A percentile compares a stretch with the other conserved stretches of the same genome.
phyloP scores from a whole-genome alignment of 2,113 vertebrate species.

The Podocnemis expansa region DNA sequence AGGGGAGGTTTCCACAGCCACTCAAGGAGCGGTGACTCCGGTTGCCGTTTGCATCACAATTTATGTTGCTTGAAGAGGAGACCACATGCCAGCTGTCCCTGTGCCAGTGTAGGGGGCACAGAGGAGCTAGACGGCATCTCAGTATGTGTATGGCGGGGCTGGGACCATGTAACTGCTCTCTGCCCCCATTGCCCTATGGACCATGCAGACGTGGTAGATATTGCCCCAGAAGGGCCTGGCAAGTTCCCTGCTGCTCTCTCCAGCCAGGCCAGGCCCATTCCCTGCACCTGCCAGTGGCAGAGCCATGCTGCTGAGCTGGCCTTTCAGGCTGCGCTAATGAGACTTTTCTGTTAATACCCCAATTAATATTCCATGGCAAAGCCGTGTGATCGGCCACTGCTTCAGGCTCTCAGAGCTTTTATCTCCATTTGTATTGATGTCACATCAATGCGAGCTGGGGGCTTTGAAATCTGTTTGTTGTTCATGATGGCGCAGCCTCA shows the following conservation, averaged over 20 bases:
- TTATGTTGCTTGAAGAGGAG: neutral
- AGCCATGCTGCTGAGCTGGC: fast-evolving
- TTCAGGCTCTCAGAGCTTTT: slow-evolving; percentile 46
- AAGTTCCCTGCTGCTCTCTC: neutral
- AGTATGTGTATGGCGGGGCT: neutral
- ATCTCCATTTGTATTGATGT: slow-evolving; percentile 48
- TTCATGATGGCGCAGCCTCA: neutral
- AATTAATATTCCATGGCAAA: slow-evolving; percentile 52
- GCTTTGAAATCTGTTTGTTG: slow-evolving; percentile 56
- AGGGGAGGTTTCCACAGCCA: neutral
- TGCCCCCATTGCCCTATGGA: neutral
- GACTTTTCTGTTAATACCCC: slow-evolving; percentile 15
- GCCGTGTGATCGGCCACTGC: neutral
- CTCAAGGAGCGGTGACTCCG: neutral
- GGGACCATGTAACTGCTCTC: neutral
- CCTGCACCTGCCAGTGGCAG: neutral
- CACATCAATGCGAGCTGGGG: slow-evolving; percentile 26
- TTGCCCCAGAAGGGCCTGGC: neutral
- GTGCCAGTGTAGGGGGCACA: neutral
- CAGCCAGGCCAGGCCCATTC: neutral
- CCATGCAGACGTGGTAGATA: neutral
- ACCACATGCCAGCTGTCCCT: neutral
- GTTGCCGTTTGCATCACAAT: neutral
- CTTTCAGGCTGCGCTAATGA: slow-evolving; percentile 14
- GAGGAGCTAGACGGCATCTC: neutral